A percentile compares a stretch with the other conserved stretches of the same genome.
phyloP scores from a whole-genome alignment of 2,797 vertebrate genomes.

The Pangasius krempfi region DNA sequence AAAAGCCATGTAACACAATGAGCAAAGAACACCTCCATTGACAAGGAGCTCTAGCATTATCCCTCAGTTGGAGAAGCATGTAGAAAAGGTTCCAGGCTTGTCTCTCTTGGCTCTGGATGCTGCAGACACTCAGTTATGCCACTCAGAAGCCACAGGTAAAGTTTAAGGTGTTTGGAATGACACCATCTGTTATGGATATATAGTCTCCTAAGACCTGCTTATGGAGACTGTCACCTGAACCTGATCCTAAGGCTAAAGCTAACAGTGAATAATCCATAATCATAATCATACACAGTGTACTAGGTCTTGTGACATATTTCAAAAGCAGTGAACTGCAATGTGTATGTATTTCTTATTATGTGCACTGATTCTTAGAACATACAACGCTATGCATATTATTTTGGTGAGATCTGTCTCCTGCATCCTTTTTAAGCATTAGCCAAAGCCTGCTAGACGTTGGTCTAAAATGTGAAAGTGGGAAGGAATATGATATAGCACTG shows the following conservation, averaged over 20 bases:
- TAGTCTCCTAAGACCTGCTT: no score
- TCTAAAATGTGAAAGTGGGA: neutral
- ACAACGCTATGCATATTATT: neutral
- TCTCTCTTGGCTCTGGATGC: constrained; percentile 42
- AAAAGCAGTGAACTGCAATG: neutral
- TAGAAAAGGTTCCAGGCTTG: constrained; percentile 56
- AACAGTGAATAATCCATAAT: neutral
- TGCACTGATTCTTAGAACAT: neutral
- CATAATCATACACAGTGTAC: neutral
- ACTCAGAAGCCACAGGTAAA: constrained; percentile 59
- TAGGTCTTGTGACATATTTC: neutral
- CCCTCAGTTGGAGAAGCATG: constrained; percentile 36
- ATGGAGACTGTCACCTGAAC: constrained; percentile 3
- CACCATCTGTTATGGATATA: constrained; percentile 16
- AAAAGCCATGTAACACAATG: constrained; percentile 62
- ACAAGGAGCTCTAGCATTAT: constrained; percentile 54
- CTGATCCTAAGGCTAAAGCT: neutral
- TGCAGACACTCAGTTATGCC: constrained; percentile 56
- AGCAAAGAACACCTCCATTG: constrained; percentile 56
- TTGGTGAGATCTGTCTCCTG: neutral
- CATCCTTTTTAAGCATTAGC: neutral
- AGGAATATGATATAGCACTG: neutral
- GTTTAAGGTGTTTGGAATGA: constrained; percentile 40
- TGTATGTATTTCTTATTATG: neutral
- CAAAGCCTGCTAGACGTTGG: neutral